Percentiles rank a stretch among this genome's conserved stretches.
phyloP scores from a whole-genome alignment of 2,888 invertebrate genomes.

The Boloria selene region DNA sequence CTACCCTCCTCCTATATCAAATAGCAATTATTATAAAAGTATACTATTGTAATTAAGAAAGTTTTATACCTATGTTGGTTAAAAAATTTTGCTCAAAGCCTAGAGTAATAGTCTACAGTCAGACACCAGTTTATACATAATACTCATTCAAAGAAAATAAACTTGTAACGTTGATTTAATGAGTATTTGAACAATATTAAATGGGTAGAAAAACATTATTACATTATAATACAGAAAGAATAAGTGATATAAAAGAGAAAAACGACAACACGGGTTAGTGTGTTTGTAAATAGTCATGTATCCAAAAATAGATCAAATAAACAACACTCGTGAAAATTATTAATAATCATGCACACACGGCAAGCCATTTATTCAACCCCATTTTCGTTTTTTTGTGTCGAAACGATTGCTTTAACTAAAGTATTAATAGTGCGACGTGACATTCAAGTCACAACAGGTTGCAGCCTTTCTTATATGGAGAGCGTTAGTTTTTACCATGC shows the following conservation, averaged over 20 bases:
- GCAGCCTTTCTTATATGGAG: not conserved
- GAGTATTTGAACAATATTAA: no score
- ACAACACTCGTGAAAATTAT: conserved; percentile 10
- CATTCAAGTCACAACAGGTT: not conserved
- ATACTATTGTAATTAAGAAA: no score
- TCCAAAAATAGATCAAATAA: not conserved
- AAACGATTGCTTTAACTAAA: not conserved
- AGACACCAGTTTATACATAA: no score
- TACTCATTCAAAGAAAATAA: no score
- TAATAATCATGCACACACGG: conserved; percentile 25
- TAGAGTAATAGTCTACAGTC: no score
- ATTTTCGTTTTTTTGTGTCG: not conserved
- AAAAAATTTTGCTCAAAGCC: no score
- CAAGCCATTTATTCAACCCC: conserved; percentile 2
- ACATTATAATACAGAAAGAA: not conserved
- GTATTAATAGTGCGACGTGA: conserved; percentile 10
- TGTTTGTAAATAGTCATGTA: not conserved
- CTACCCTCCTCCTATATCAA: conserved; percentile 67
- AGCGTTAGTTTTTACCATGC: conserved; percentile 55
- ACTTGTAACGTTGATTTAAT: no score
- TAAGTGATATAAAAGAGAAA: not conserved
- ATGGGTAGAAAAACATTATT: no score
- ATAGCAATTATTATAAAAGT: not conserved
- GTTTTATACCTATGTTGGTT: no score
- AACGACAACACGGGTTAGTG: conserved; percentile 13